Base-by-base conservation (phyloP, 92 coral and sea anemone genomes). In the Phymanthus crucifer region DNA sequence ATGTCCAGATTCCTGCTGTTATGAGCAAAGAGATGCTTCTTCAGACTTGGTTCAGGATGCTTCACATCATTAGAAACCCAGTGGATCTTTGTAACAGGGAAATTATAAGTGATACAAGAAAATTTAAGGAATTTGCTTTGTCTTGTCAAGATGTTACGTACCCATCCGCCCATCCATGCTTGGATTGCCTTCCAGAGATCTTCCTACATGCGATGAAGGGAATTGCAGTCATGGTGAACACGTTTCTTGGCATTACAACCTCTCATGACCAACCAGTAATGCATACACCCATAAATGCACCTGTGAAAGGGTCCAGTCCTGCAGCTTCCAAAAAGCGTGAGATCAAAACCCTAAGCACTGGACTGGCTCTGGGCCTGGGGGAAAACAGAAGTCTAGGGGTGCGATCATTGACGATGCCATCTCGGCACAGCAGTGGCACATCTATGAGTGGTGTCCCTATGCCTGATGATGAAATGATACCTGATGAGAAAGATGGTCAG, bases 171-270 rank as follows among this genome's bases (percentile, higher is more conserved):
- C 99, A 93, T 66, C 94, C 94, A 7, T 96, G 99, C 67, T 76
- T 96, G 71, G 89, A 87, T 50, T 68, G 82, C 21, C 91, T 96
- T 36, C 99, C 99, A 18, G 78, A 96, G 87, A 96, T 88, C 46
- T 96, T 96, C 54, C 90, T 89, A 40, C 96, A 88, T 61, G 99
- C 99, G 23, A 90, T 96, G 94, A 96, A 93, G 86, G 99, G 99
- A 9, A 85, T 85, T 31, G 93, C 99, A 11, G 86, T 88, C 21
- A 83, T 93, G 58, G 94, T 88, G 0, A 89, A 96, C 73, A 91
- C 90, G 0, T 93, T 96, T 73, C 87, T 96, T 0, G 78, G 92
- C 14, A 72, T 87, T 29, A 87, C 89, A 29, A 89, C 93, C 21
- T 85, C 93, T 31, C 85, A 80, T 33, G 98, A 96, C 43, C 88